Percentiles rank a stretch among this genome's conserved stretches.
Evolutionary conservation across 2,888 invertebrate species (phyloP).

Genomic region (Diplazon laetatorius): DNA sequence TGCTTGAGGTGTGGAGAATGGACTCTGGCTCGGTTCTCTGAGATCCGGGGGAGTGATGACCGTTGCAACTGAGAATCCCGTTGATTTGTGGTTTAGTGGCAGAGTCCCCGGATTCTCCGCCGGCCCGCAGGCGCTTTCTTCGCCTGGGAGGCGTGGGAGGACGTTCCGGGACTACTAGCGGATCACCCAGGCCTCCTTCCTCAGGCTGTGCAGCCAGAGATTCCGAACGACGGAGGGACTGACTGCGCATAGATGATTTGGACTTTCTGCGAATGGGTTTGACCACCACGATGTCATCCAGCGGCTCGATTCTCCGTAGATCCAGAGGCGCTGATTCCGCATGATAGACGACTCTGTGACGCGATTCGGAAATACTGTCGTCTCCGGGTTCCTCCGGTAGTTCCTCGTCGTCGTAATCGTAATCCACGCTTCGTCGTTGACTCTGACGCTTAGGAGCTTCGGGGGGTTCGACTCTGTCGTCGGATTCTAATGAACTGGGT

Average conservation of each 20-base stretch:
- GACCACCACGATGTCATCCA: slow-evolving; percentile 79
- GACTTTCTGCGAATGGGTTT: slow-evolving; percentile 79
- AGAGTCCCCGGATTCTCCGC: slow-evolving; percentile 15
- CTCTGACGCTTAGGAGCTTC: slow-evolving; percentile 83
- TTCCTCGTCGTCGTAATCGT: slow-evolving; percentile 60
- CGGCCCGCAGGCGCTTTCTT: slow-evolving; percentile 59
- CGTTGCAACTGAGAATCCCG: slow-evolving; percentile 59
- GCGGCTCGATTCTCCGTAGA: slow-evolving; percentile 70
- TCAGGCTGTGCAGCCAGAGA: slow-evolving; percentile 58
- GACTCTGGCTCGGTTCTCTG: slow-evolving; percentile 51
- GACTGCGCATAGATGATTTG: slow-evolving; percentile 75
- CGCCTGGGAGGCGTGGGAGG: slow-evolving; percentile 63
- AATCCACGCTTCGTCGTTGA: slow-evolving; percentile 71
- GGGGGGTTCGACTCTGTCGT: slow-evolving; percentile 78
- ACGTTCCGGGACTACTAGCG: background rate
- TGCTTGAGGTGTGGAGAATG: slow-evolving; percentile 63
- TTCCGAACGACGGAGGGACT: slow-evolving; percentile 68
- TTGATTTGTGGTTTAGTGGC: background rate
- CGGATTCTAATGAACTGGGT: slow-evolving; percentile 73
- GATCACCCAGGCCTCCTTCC: background rate
- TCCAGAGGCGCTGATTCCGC: slow-evolving; percentile 69
- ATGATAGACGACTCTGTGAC: slow-evolving; percentile 78
- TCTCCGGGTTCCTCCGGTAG: slow-evolving; percentile 39
- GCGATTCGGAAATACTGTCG: slow-evolving; percentile 65
- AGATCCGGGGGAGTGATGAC: slow-evolving; percentile 45